phyloP scores from a whole-genome alignment of 2,888 invertebrate species.

The Melieria omissa region DNA sequence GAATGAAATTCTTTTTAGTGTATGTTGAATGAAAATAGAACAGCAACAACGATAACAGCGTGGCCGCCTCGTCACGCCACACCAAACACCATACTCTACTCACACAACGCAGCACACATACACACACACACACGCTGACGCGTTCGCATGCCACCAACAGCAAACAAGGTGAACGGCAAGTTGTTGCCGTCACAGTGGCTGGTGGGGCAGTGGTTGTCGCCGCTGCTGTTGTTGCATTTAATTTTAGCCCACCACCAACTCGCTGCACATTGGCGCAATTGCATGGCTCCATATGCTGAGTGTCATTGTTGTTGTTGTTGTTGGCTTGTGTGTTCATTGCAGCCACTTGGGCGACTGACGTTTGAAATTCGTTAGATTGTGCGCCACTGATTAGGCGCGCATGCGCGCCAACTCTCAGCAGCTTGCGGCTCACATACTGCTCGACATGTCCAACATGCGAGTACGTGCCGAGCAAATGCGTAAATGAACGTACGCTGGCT shows the following conservation, averaged over 20 bases:
- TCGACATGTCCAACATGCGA: no score
- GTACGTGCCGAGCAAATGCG: no score
- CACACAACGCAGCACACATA: background rate
- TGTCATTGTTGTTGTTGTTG: background rate
- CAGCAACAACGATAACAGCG: background rate
- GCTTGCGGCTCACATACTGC: no score
- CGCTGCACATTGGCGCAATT: background rate
- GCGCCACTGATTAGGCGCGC: slow-evolving; percentile 3
- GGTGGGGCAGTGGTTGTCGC: background rate
- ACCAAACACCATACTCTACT: no score
- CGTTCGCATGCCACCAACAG: slow-evolving; percentile 12
- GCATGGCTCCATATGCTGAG: background rate
- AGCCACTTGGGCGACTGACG: slow-evolving; percentile 29
- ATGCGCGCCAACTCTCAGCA: background rate
- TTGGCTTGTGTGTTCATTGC: slow-evolving; percentile 2
- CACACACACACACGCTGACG: background rate
- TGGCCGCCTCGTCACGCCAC: no score
- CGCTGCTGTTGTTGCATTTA: no score
- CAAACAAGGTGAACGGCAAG: slow-evolving; percentile 23
- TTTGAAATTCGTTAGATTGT: slow-evolving; percentile 8
- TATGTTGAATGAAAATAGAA: background rate
- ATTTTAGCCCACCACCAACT: no score
- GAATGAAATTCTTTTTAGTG: no score
- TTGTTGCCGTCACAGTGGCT: background rate
- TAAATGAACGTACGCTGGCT: no score